Evolutionary conservation across 2,888 invertebrate genomes (phyloP).

Genomic region (Idaea straminata): DNA sequence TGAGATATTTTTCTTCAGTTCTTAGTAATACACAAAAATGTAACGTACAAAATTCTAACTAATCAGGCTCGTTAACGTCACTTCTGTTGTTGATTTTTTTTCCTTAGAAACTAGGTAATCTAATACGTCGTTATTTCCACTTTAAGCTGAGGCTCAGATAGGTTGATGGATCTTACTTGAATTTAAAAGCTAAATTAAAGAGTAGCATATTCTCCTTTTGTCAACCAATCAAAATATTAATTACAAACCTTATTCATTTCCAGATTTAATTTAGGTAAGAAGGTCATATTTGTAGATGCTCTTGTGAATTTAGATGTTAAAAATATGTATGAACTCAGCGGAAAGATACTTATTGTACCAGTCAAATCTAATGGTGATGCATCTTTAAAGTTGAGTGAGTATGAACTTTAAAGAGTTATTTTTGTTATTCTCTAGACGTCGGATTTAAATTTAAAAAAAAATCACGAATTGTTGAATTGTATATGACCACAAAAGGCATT

Average conservation of each 20-base stretch:
- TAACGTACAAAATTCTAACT: neutral
- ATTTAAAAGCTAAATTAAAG: neutral
- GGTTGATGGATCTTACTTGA: neutral
- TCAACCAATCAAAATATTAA: neutral
- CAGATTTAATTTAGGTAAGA: constrained; percentile 60
- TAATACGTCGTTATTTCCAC: neutral
- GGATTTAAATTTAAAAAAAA: neutral
- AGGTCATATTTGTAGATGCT: constrained; percentile 50
- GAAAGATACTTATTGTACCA: constrained; percentile 50
- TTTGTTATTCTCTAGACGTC: neutral
- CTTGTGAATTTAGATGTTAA: constrained; percentile 55
- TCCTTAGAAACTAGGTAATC: neutral
- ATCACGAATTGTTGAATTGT: too few species aligned
- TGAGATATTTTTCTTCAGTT: neutral
- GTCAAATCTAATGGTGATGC: constrained; percentile 55
- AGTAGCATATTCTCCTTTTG: neutral
- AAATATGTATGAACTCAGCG: constrained; percentile 57
- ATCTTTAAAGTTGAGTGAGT: constrained; percentile 57
- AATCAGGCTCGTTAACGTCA: neutral
- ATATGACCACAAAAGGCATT: too few species aligned
- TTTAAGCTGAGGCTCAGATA: neutral
- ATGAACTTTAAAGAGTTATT: neutral
- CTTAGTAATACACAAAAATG: neutral
- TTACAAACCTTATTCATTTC: constrained; percentile 18
- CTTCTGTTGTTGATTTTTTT: neutral